Base-by-base conservation (phyloP, 2,797 vertebrate species). In the Neostethus bicornis region DNA sequence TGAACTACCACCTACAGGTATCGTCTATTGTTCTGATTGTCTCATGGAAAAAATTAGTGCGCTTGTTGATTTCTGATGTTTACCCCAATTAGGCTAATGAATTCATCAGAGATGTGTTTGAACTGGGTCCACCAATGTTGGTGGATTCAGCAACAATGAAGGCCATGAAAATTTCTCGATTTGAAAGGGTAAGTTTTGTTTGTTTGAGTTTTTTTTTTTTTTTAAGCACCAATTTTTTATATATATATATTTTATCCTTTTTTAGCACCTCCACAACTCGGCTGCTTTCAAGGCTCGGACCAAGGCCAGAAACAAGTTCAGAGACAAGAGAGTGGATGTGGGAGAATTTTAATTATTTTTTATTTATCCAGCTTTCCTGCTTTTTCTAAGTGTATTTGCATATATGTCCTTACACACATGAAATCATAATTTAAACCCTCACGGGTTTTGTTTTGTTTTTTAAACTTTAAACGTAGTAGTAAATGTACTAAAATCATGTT, bases 201-300 rank as follows among this genome's bases (percentile, higher is more conserved):
- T 5, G 4, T 17, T 7, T 11, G 12, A 25, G 7, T n/a, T 2
- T 37, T 21, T 9, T 12, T 16, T 20, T 13, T 1, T 4, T 9
- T 16, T 7, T 6, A 4, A 16, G 7, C 1, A 5, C 9, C 20
- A 25, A 16, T 29, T 2, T 0, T 0, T n/a, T 48, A 8, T 16
- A 2, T 32, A 53, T 32, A 1, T 2, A 7, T 26, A 6, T 1
- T 1, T n/a, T 14, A 2, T 42, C 3, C 0, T 39, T 2, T 49
- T 51, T 19, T 76, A 99, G 97, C 96, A 99, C 84, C 93, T 98
- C 39, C 96, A 96, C 87, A 99, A 99, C 80, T 96, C 97, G 13
- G 97, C 97, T 54, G 95, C 95, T 1, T 98, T 98, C 89, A 99
- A 99, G 88, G 97, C 96, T 64, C 93, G 97, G 84, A 99, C 97